Percentiles rank a stretch among this genome's conserved stretches.
Conservation (phyloP, 2,113 vertebrate genomes). For the Anser cygnoides region DNA sequence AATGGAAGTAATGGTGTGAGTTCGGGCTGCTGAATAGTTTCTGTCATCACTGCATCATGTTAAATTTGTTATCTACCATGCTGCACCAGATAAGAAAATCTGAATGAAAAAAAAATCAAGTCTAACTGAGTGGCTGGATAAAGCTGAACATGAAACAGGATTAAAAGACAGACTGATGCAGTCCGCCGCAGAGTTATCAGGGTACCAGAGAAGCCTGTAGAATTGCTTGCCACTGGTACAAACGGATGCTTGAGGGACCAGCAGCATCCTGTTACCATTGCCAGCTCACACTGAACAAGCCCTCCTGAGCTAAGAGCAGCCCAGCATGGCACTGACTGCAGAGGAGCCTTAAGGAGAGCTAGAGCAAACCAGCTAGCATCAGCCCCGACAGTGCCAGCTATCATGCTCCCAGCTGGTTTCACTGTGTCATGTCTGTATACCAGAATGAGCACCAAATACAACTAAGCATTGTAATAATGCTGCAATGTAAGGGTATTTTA, state of each 20-base stretch:
- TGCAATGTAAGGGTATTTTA: background rate
- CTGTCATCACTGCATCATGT: background rate
- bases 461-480: background rate
- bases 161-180: background rate
- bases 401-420: rapidly evolving
- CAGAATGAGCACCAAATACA: background rate
- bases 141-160: background rate
- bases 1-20: background rate
- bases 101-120: background rate
- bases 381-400: background rate
- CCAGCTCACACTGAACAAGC: background rate
- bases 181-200: background rate
- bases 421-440: rapidly evolving
- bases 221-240: background rate
- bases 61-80: background rate
- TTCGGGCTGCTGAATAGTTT: background rate
- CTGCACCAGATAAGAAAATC: background rate
- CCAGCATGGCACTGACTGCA: rapidly evolving
- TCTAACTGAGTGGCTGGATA: background rate
- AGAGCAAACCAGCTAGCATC: rapidly evolving
- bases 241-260: background rate
- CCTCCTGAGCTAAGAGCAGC: background rate
- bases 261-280: background rate
- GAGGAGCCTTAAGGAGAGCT: background rate
- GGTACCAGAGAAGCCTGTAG: background rate